A percentile compares a stretch with the other conserved stretches of the same genome.
Evolutionary conservation across 2,113 vertebrate genomes (phyloP).

Genomic region (Mesembrinibis cayennensis): DNA sequence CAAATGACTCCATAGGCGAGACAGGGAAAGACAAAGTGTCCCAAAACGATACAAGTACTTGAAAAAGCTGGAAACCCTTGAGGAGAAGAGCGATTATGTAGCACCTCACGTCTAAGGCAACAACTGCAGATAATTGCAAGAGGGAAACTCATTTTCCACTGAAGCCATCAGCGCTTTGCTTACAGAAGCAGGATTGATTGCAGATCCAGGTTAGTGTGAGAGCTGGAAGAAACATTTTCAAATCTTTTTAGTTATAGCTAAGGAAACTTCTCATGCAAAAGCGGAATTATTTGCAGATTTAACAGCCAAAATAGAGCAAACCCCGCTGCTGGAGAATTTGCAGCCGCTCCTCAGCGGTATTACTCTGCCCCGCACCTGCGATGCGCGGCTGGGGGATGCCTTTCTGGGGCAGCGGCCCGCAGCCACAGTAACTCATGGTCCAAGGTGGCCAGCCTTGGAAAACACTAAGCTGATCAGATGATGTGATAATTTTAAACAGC

Average conservation of each 20-base stretch:
- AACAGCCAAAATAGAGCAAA: not conserved
- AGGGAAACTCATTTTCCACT: not conserved
- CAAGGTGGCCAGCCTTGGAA: not conserved
- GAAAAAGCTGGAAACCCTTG: not conserved
- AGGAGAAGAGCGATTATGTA: not conserved
- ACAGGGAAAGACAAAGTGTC: not conserved
- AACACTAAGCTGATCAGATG: not conserved
- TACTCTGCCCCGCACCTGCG: not conserved
- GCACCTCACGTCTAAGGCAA: not conserved
- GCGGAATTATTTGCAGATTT: not conserved
- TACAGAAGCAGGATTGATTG: not conserved
- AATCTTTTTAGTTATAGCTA: not conserved
- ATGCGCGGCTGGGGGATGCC: not conserved
- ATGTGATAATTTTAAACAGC: not conserved
- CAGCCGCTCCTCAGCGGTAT: not conserved
- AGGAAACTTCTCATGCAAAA: not conserved
- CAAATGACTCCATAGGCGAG: not conserved
- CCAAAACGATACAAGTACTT: not conserved
- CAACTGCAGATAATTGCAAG: not conserved
- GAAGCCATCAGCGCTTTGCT: not conserved
- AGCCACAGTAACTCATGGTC: not conserved
- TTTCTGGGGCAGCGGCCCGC: not conserved
- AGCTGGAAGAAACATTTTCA: not conserved
- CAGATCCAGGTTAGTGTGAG: fast-evolving
- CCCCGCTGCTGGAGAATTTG: not conserved